A percentile compares a stretch with the other conserved stretches of the same genome.
Evolutionary conservation across 2,888 invertebrate species (phyloP).

Genomic region (Rhorus exstirpatorius): DNA sequence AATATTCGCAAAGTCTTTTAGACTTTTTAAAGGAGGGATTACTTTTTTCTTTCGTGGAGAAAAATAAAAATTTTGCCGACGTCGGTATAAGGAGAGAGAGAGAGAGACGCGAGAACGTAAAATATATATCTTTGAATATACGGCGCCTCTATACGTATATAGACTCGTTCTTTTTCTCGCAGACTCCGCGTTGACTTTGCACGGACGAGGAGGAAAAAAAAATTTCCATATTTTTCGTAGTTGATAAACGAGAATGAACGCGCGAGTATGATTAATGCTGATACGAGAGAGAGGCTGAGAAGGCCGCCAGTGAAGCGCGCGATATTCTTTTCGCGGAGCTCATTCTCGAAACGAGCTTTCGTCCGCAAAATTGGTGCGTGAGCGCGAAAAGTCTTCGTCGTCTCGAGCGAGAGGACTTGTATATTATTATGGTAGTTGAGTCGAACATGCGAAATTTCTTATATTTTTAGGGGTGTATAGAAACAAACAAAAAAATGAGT

Average conservation of each 20-base stretch:
- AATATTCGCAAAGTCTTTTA: constrained; percentile 20
- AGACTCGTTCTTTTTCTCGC: constrained; percentile 40
- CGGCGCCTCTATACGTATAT: constrained; percentile 16
- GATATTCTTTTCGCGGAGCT: constrained; percentile 35
- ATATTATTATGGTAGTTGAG: constrained; percentile 9
- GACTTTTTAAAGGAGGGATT: constrained; percentile 6
- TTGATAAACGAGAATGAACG: constrained; percentile 73
- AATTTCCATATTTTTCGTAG: constrained; percentile 66
- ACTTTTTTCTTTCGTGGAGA: neutral
- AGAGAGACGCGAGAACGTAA: constrained; percentile 33
- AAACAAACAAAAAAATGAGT: constrained; percentile 34
- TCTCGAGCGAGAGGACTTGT: constrained; percentile 39
- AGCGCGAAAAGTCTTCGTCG: constrained; percentile 39
- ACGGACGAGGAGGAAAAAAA: constrained; percentile 50
- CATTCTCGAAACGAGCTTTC: constrained; percentile 45
- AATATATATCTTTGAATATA: constrained; percentile 52
- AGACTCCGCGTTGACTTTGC: constrained; percentile 16
- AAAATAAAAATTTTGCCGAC: constrained; percentile 40
- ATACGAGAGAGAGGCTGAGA: constrained; percentile 18
- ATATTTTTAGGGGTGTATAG: constrained; percentile 1
- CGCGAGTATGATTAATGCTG: constrained; percentile 74
- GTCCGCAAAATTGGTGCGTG: constrained; percentile 27
- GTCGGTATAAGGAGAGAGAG: constrained; percentile 28
- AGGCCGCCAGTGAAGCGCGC: constrained; percentile 26
- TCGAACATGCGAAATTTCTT: neutral